A percentile compares a stretch with the other conserved stretches of the same genome.
Conservation (phyloP, 2,113 vertebrate species). For the Cepphus grylle region DNA sequence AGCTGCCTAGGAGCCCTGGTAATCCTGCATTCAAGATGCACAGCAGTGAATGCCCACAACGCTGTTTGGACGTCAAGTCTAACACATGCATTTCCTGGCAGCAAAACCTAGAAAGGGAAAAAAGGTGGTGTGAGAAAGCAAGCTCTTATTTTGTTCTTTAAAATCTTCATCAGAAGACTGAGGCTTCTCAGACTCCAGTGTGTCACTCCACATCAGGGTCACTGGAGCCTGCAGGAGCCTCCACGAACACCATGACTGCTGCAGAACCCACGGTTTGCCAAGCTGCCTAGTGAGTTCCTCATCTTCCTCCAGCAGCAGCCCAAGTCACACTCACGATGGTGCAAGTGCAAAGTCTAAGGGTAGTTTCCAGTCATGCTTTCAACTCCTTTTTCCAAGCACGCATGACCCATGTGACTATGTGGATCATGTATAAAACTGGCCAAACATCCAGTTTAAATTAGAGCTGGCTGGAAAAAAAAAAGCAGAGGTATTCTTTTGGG, state of each 20-base stretch:
- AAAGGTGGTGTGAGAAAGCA: not conserved
- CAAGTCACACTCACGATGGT: rapidly evolving
- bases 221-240: not conserved
- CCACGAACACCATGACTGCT: rapidly evolving
- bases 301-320: not conserved
- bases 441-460: not conserved
- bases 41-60: not conserved
- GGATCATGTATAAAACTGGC: not conserved
- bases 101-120: not conserved
- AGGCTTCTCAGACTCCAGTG: not conserved
- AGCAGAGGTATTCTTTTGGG: not conserved
- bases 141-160: not conserved
- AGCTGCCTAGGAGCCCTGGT: not conserved
- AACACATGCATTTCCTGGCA: not conserved
- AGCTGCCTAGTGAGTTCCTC: not conserved
- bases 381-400: rapidly evolving
- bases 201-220: not conserved
- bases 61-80: not conserved
- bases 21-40: not conserved
- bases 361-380: not conserved
- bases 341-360: not conserved
- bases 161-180: not conserved
- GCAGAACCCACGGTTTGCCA: not conserved
- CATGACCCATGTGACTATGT: not conserved
- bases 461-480: not conserved